Conservation (phyloP, 2,888 invertebrate species). For the Schizotus pectinicornis region DNA sequence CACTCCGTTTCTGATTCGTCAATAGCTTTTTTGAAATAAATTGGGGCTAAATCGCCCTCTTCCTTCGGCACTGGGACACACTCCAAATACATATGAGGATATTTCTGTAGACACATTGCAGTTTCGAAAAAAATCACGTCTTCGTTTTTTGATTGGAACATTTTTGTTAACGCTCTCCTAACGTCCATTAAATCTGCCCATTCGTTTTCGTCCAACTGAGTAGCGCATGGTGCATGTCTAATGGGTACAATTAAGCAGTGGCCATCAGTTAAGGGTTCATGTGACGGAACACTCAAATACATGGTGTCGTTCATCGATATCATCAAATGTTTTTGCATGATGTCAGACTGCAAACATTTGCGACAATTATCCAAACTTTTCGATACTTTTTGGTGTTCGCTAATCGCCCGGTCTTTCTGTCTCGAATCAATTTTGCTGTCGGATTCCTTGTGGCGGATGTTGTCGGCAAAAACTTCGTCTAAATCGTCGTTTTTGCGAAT, state of each 20-base stretch:
- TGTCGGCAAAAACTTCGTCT: slow-evolving; percentile 85
- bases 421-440: slow-evolving; percentile 66
- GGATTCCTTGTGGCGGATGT: slow-evolving; percentile 71
- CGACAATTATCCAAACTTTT: slow-evolving; percentile 80
- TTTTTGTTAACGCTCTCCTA: slow-evolving; percentile 76
- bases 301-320: slow-evolving; percentile 80
- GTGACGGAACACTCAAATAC: slow-evolving; percentile 83
- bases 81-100: slow-evolving; percentile 86
- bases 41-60: slow-evolving; percentile 86
- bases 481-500: slow-evolving; percentile 74
- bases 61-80: slow-evolving; percentile 88
- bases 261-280: slow-evolving; percentile 79
- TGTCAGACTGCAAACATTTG: slow-evolving; percentile 81
- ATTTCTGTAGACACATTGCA: slow-evolving; percentile 70
- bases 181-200: slow-evolving; percentile 88
- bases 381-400: slow-evolving; percentile 73
- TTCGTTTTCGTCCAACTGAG: slow-evolving; percentile 91
- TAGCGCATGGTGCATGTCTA: slow-evolving; percentile 79
- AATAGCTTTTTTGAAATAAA: slow-evolving; percentile 98
- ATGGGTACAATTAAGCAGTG: slow-evolving; percentile 89
- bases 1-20: slow-evolving; percentile 95
- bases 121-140: slow-evolving; percentile 93
- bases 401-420: slow-evolving; percentile 71
- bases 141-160: slow-evolving; percentile 75
- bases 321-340: slow-evolving; percentile 84